A percentile compares a stretch with the other conserved stretches of the same genome.
phyloP scores from a whole-genome alignment of 2,113 vertebrate species.

The Cephalopholis sonnerati region DNA sequence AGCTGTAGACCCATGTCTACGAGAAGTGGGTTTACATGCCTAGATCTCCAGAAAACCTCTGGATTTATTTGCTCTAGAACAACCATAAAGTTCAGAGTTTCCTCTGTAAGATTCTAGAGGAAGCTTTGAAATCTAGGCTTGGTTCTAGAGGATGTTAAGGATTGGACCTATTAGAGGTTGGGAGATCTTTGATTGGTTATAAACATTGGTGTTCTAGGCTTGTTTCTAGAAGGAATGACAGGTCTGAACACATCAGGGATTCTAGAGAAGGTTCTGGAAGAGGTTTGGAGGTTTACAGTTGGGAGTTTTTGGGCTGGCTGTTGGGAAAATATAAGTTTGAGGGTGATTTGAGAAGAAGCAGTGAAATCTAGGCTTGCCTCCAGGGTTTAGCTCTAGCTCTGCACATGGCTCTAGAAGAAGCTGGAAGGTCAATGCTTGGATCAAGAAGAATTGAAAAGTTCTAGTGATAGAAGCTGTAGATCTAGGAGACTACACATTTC shows the following conservation, averaged over 20 bases:
- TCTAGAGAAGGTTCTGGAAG: not conserved
- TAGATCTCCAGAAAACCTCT: not conserved
- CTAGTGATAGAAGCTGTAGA: slow-evolving; percentile 27
- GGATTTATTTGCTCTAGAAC: not conserved
- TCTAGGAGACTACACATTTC: slow-evolving; percentile 84
- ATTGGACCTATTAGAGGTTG: not conserved
- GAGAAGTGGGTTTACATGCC: too few species aligned
- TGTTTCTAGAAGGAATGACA: not conserved
- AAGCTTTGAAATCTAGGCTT: not conserved
- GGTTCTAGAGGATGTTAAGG: not conserved
- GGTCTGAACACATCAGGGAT: not conserved
- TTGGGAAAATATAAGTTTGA: not conserved
- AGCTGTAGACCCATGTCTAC: too few species aligned
- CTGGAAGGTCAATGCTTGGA: not conserved
- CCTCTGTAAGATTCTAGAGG: not conserved
- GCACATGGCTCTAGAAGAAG: slow-evolving; percentile 8
- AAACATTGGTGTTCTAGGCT: not conserved
- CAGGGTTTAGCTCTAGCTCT: not conserved
- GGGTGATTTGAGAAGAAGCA: not conserved
- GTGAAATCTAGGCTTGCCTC: not conserved
- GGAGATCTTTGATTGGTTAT: not conserved
- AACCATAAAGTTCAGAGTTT: not conserved
- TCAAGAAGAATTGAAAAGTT: slow-evolving; percentile 37
- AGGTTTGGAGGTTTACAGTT: not conserved
- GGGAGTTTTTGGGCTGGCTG: not conserved